Evolutionary conservation across 2,888 invertebrate species (phyloP), one percentile per base, ranked within the genome.

Genomic region (Dione juno): DNA sequence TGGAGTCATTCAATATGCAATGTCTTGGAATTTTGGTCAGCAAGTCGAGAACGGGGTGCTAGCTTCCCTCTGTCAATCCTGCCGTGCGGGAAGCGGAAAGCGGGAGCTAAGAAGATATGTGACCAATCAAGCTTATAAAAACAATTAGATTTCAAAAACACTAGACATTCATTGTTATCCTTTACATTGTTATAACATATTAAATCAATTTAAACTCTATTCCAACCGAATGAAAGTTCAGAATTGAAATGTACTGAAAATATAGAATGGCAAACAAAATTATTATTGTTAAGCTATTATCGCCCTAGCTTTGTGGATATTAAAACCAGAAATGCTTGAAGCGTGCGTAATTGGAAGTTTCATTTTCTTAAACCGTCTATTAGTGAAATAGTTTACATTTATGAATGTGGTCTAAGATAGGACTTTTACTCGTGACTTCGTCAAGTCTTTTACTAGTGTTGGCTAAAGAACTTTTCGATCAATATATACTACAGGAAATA

Each of bases 201-300:
- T 16, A 37, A 57, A 16, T 7, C 16, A 57, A 37, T 37, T 40
- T 57, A 7, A 40, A 16, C 37, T 40, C 35, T 57, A 57, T 57
- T 0, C 16, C 2, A 2, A 6, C 2, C 1, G 0, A 0, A 0
- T 7, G 1, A 57, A 57, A 40, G 57, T 7, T 57, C 37, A 37
- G 16, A 57, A 35, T 57, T 8, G 37, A 57, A 40, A 57, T 37
- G 13, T 6, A 40, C 16, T 16, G 54, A 11, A 57, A 57, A 37
- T 19, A 57, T 57, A 35, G 37, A 57, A 16, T 57, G 37, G 7
- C 16, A 19, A 37, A 16, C 37, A 48, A 67, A 66, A 45, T 43
- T 19, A 54, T 57, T 37, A 58, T 58, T 66, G 57, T 48, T 48
- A 58, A 37, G 54, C 14, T 45, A 66, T 66, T 58, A 58, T 45